Percentiles rank a stretch among this genome's conserved stretches.
phyloP scores from a whole-genome alignment of 2,797 vertebrate genomes.

The Astyanax mexicanus region DNA sequence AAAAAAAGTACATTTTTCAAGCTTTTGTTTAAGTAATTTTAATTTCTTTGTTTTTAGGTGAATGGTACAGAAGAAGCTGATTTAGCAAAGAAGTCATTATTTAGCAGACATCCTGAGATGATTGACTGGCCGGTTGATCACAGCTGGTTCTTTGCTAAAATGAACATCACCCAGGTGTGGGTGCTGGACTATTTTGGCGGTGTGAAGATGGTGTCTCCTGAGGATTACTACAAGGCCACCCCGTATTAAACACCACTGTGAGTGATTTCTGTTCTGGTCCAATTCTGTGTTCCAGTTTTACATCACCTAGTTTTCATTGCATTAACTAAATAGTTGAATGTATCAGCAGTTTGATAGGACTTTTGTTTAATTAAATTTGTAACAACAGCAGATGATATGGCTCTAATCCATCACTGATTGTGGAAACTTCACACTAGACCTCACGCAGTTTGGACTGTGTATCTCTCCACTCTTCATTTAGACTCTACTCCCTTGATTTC shows the following conservation, averaged over 20 bases:
- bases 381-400: too few relatives aligned
- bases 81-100: constrained; percentile 84
- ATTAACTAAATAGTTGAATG: too few relatives aligned
- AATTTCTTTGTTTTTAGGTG: constrained; percentile 73
- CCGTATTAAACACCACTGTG: constrained; percentile 69
- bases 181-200: constrained; percentile 96
- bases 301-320: background rate
- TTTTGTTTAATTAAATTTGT: too few relatives aligned
- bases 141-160: constrained; percentile 93
- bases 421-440: too few relatives aligned
- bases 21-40: too few relatives aligned
- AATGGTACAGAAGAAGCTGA: constrained; percentile 82
- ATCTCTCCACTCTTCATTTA: too few relatives aligned
- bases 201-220: constrained; percentile 86
- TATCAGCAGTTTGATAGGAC: too few relatives aligned
- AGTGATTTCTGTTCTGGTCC: constrained; percentile 10
- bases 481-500: too few relatives aligned
- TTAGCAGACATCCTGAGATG: constrained; percentile 93
- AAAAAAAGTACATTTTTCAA: too few relatives aligned
- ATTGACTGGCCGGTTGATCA: constrained; percentile 88
- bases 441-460: too few relatives aligned
- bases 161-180: constrained; percentile 94
- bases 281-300: background rate
- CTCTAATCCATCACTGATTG: too few relatives aligned
- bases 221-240: constrained; percentile 87